Percentiles rank a stretch among this genome's conserved stretches.
These are phyloP conservation scores for Alectura lathami DNA, from an alignment of 2,113 vertebrate genomes.

Conservation along the genomic window DNA sequence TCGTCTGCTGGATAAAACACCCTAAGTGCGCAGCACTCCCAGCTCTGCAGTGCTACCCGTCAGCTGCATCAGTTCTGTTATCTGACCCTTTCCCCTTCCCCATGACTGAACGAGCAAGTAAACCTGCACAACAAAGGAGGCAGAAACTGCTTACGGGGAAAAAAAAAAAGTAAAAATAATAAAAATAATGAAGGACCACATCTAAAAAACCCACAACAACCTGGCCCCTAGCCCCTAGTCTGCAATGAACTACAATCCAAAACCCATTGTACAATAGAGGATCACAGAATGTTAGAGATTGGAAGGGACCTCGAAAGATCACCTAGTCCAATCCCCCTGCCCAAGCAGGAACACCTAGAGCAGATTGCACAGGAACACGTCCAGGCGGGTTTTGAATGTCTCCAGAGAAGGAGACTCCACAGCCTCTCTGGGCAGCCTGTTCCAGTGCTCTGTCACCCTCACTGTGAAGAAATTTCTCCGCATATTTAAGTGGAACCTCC, in stretches of 20 bases:
- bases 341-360: too few species aligned
- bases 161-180: neutral
- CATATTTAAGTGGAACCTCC: too few species aligned
- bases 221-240: neutral
- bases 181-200: neutral
- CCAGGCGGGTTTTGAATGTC: too few species aligned
- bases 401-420: too few species aligned
- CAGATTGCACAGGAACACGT: too few species aligned
- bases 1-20: neutral
- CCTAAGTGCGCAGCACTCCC: neutral
- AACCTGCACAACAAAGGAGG: neutral
- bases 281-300: too few species aligned
- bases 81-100: neutral
- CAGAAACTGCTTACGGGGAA: neutral
- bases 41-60: accelerated
- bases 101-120: neutral
- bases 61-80: neutral
- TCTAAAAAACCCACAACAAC: neutral
- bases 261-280: neutral
- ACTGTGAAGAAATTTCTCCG: too few species aligned
- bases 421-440: too few species aligned
- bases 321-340: too few species aligned
- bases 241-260: neutral
- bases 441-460: too few species aligned
- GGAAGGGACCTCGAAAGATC: too few species aligned